phyloP scores from a whole-genome alignment of 2,888 invertebrate species.

The Drosophila aldrichi region DNA sequence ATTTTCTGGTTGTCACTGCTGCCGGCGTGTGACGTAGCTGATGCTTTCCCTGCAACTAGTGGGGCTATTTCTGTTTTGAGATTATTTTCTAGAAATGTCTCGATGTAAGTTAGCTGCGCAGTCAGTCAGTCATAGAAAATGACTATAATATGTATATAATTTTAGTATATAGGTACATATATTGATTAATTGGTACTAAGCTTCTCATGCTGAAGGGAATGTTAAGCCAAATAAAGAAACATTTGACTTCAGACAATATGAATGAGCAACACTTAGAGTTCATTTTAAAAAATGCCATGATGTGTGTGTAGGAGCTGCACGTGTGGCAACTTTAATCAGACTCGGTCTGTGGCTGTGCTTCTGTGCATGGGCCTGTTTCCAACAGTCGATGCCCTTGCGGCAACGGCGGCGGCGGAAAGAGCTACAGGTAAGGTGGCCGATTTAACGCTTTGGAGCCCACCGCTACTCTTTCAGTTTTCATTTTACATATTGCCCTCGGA shows the following conservation, averaged over 20 bases:
- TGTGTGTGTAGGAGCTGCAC: conserved; percentile 3
- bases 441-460: conserved; percentile 51
- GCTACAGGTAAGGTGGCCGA: conserved; percentile 32
- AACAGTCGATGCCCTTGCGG: conserved; percentile 51
- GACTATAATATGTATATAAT: background rate
- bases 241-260: background rate
- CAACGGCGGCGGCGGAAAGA: background rate
- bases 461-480: conserved; percentile 61
- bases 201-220: background rate
- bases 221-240: background rate
- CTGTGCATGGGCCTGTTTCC: background rate
- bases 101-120: background rate
- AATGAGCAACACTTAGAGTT: conserved; percentile 1
- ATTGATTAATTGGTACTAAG: too few species aligned
- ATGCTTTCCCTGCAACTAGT: conserved; percentile 12
- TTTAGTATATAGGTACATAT: too few species aligned
- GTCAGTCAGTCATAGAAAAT: background rate
- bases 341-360: conserved; percentile 17
- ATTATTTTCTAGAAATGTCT: background rate
- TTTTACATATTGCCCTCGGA: conserved; percentile 80
- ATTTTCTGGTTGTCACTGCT: conserved; percentile 37
- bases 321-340: conserved; percentile 52
- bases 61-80: background rate
- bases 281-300: conserved; percentile 17
- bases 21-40: background rate